Conservation (phyloP, 2,113 vertebrate species). For the Myotis brandtii region DNA sequence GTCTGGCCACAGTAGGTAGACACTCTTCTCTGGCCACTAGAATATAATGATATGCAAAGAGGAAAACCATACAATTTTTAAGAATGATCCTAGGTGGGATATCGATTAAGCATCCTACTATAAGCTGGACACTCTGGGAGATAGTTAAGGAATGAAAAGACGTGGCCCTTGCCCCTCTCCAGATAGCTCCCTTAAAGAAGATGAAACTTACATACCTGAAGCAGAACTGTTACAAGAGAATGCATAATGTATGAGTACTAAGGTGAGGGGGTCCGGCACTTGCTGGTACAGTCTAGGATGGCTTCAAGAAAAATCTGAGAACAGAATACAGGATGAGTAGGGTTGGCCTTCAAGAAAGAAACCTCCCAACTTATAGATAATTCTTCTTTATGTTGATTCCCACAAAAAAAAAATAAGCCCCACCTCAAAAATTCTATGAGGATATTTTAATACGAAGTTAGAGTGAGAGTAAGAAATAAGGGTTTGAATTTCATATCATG, state of each 20-base stretch:
- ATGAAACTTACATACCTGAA: not conserved
- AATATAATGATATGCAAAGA: not conserved
- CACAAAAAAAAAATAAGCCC: not conserved
- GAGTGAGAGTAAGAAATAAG: not conserved
- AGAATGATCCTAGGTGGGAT: not conserved
- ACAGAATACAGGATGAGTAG: not conserved
- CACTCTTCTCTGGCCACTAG: not conserved
- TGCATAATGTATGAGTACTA: too few relatives aligned
- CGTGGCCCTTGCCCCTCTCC: not conserved
- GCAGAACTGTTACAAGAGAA: not conserved
- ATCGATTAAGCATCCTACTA: not conserved
- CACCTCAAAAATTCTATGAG: not conserved
- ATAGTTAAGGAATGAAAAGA: not conserved
- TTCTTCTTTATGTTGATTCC: not conserved
- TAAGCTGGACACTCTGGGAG: not conserved
- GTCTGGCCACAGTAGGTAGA: not conserved
- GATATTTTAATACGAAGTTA: not conserved
- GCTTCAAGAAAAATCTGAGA: not conserved
- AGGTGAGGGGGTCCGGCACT: too few relatives aligned
- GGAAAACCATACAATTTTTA: not conserved
- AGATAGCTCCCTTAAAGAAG: not conserved
- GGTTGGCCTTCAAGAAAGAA: not conserved
- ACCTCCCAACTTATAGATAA: not conserved
- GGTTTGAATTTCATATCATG: not conserved
- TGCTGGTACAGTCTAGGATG: not conserved